phyloP scores from a whole-genome alignment of 1,140 invertebrate species.

The Drosophila repleta region DNA sequence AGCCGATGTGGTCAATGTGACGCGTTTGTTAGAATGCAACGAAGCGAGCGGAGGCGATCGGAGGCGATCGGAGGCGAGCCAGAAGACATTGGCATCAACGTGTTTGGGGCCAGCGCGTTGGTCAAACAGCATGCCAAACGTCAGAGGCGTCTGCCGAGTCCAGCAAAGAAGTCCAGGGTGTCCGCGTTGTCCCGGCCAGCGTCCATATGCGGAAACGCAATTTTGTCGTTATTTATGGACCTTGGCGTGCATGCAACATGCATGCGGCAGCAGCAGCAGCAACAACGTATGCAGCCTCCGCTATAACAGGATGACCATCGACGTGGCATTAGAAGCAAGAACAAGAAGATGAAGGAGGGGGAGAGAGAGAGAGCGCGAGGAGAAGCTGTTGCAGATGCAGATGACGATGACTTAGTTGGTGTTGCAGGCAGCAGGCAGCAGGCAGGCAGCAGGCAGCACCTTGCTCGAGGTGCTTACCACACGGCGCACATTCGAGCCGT shows the following conservation, averaged over 20 bases:
- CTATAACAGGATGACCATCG: conserved; percentile 75
- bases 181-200: conserved; percentile 39
- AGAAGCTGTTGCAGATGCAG: conserved; percentile 55
- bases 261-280: conserved; percentile 31
- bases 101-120: conserved; percentile 25
- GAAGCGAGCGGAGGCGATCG: neutral
- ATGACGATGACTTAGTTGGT: conserved; percentile 77
- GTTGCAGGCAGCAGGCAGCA: conserved; percentile 23
- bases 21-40: conserved; percentile 29
- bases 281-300: conserved; percentile 37
- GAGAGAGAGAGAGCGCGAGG: neutral
- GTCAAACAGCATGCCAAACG: conserved; percentile 58
- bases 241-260: conserved; percentile 74
- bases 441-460: conserved; percentile 54
- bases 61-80: neutral
- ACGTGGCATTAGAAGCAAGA: conserved; percentile 55
- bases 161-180: conserved; percentile 31
- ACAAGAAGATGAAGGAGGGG: conserved; percentile 17
- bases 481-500: conserved; percentile 57
- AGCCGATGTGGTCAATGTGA: conserved; percentile 33
- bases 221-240: conserved; percentile 84
- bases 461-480: conserved; percentile 60
- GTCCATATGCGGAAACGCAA: conserved; percentile 82
- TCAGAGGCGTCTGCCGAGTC: conserved; percentile 26
- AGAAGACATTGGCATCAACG: conserved; percentile 25